Base-by-base conservation (phyloP, 2,888 invertebrate species). In the Encarsia formosa region DNA sequence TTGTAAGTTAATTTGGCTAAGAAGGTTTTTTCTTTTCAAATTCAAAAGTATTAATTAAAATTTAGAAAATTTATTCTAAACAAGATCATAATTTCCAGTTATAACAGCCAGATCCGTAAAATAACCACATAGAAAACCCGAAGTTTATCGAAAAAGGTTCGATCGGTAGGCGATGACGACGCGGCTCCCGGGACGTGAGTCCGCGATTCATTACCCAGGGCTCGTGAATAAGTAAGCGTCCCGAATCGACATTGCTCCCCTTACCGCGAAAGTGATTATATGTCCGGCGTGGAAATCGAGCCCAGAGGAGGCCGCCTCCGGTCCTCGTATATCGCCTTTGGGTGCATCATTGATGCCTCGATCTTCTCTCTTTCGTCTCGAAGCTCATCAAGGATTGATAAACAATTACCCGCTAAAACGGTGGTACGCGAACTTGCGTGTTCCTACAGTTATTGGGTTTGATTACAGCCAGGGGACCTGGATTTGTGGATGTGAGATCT, bases 271-370 rank as follows among this genome's bases (percentile, higher is more conserved):
- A 71, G 72, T 70, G 72, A 72, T 73, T 71, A 72, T 72, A 71
- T 67, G 68, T 31, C 63, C 61, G 53, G 62, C 61, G 63, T 37
- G 37, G 65, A 65, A 70, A 73, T 71, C 65, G 71, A 70, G 63
- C 71, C 71, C 69, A 60, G 58, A 68, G 69, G 70, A 70, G 59
- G 52, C 54, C 52, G 52, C 52, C 54, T 49, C 56, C 48, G 51
- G 46, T 55, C 61, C 54, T 58, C 63, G 61, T 69, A 69, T 68
- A 69, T 71, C 66, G 67, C 63, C 58, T 64, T 64, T 60, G 61
- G 56, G 51, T 72, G 69, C 70, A 71, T 71, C 68, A 70, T 72
- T 72, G 66, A 72, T 71, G 66, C 59, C 50, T 44, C 46, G 31
- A 44, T 19, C 47, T 54, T 57, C 52, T 44, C 51, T 40, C 42